These are phyloP conservation scores for Dryococelus australis DNA, from an alignment of 2,888 invertebrate genomes.

Conservation along the genomic window DNA sequence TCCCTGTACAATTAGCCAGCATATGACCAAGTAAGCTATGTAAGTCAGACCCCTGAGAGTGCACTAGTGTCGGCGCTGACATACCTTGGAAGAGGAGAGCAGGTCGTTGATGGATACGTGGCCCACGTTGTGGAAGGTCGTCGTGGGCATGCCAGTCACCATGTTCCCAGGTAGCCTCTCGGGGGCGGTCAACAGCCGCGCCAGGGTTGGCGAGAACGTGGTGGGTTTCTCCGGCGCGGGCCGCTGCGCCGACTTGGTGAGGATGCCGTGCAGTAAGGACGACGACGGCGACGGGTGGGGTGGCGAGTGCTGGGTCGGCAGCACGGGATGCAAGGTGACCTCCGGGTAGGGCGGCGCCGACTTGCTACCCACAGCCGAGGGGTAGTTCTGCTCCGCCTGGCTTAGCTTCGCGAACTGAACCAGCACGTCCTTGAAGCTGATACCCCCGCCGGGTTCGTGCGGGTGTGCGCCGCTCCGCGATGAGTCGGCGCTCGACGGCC, in stretches of 20 bases:
- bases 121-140: slow-evolving; percentile 49
- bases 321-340: slow-evolving; percentile 79
- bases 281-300: slow-evolving; percentile 60
- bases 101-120: slow-evolving; percentile 62
- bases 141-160: slow-evolving; percentile 46
- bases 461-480: slow-evolving; percentile 58
- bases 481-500: slow-evolving; percentile 64
- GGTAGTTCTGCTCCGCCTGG: slow-evolving; percentile 51
- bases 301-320: slow-evolving; percentile 51
- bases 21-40: no score
- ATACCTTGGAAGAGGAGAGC: slow-evolving; percentile 61
- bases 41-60: no score
- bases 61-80: no score
- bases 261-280: slow-evolving; percentile 78
- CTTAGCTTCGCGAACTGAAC: slow-evolving; percentile 75
- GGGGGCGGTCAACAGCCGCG: slow-evolving; percentile 77
- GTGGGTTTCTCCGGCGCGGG: slow-evolving; percentile 58
- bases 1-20: no score
- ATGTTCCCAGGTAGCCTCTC: slow-evolving; percentile 50
- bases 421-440: slow-evolving; percentile 65
- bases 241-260: slow-evolving; percentile 64
- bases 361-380: slow-evolving; percentile 51
- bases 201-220: slow-evolving; percentile 81
- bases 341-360: slow-evolving; percentile 76
- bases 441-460: slow-evolving; percentile 29